Evolutionary conservation across 2,113 vertebrate genomes (phyloP).

Genomic region (Climacteris rufus): DNA sequence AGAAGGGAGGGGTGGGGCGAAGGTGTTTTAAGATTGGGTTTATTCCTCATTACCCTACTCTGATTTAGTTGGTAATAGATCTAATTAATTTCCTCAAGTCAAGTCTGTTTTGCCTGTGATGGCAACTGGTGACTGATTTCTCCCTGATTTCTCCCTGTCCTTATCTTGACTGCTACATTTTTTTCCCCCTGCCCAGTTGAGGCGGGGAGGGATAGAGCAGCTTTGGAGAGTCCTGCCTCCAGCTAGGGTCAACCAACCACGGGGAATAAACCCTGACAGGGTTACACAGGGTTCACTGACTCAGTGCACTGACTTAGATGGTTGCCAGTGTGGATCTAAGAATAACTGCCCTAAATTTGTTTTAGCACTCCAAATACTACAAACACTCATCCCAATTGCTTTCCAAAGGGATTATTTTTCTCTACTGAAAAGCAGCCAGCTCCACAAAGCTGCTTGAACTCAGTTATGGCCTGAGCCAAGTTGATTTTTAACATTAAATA

Average conservation of each 20-base stretch:
- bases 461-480: conserved; percentile 6
- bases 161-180: background rate
- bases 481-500: conserved; percentile 43
- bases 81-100: background rate
- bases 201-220: background rate
- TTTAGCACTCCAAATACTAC: conserved; percentile 40
- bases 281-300: background rate
- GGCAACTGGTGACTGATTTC: background rate
- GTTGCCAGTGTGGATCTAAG: conserved; percentile 4
- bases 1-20: background rate
- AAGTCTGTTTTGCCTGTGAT: background rate
- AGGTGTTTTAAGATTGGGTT: background rate
- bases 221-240: background rate
- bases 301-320: conserved; percentile 14
- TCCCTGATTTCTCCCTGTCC: background rate
- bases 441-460: conserved; percentile 35
- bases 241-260: background rate
- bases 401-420: conserved; percentile 56
- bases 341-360: conserved; percentile 42
- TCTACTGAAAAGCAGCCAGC: conserved; percentile 26
- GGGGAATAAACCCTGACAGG: background rate
- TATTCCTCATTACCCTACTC: background rate
- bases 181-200: background rate
- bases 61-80: background rate
- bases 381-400: conserved; percentile 29